Conservation (phyloP, 2,113 vertebrate species). For the Lophotis ruficrista region DNA sequence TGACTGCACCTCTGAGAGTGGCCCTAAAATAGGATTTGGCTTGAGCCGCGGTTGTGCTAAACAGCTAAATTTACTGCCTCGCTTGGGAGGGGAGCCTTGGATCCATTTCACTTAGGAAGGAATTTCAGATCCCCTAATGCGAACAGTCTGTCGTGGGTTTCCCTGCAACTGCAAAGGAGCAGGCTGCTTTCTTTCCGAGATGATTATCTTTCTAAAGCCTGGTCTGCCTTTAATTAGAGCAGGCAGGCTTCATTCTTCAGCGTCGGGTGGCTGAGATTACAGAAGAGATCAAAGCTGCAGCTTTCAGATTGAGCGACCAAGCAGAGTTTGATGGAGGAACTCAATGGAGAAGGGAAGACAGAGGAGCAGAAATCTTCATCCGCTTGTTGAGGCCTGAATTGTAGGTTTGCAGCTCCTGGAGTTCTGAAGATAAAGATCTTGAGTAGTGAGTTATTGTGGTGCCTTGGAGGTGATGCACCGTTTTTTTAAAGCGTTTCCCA, state of each 20-base stretch:
- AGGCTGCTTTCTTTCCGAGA: background rate
- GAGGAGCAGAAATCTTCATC: background rate
- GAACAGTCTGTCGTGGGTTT: background rate
- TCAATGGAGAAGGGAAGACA: background rate
- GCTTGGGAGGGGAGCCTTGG: background rate
- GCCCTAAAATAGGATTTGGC: slow-evolving; percentile 20
- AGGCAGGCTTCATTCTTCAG: background rate
- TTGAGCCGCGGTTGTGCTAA: background rate
- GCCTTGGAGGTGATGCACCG: background rate
- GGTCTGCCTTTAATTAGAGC: background rate
- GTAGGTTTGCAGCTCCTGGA: background rate
- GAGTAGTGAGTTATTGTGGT: background rate
- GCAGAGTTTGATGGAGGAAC: background rate
- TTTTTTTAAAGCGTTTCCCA: background rate
- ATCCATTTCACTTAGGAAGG: background rate
- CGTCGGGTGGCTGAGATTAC: background rate
- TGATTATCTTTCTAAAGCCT: background rate
- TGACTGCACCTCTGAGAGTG: background rate
- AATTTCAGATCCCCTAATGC: background rate
- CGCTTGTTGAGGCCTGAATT: background rate
- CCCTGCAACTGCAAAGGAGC: background rate
- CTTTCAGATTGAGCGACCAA: background rate
- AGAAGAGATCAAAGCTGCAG: background rate
- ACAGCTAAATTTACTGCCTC: background rate
- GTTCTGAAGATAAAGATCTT: background rate